Base-by-base conservation (phyloP, 2,888 invertebrate genomes). In the Mycalesis mineus region DNA sequence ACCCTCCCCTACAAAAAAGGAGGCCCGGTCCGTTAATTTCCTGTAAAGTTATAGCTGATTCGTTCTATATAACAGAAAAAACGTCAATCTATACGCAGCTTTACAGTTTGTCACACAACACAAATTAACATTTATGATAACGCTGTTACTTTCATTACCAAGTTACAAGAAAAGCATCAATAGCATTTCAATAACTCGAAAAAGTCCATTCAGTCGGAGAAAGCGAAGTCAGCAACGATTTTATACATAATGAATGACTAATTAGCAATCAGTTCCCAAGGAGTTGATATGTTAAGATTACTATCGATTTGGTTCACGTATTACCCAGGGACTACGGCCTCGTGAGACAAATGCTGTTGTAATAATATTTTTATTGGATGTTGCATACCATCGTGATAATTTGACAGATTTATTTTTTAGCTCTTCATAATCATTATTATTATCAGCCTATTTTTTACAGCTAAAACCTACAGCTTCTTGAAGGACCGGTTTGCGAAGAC, bases 151-250 rank as follows among this genome's bases (percentile, higher is more conserved):
- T 28, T 29, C 42, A 0, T 13, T n/a, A n/a, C n/a, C n/a, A n/a
- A 44, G 15, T 15, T 6, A 47, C 33, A 47, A 47, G 47, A 47
- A 47, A 31, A 33, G 33, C 33, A 47, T 47, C 47, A 47, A 47
- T 47, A 31, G 45, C 31, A 13, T 31, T 31, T 47, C 45, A 47
- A 47, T 47, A 33, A 47, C 15, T 33, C 4, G 15, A 14, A 11
- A 33, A 47, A 15, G 5, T 11, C 13, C 5, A 31, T 31, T 9
- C 9, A 45, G n/a, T 22, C n/a, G 29, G 36, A 0, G 9, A 33
- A 33, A 47, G 47, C 15, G 47, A 47, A 33, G 31, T 15, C 13
- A 31, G 5, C 15, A 31, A 45, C 44, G 8, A 45, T 45, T 28
- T 45, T 45, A 29, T 29, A n/a, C n/a, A 37, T 3, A 13, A 9